Percentiles rank a stretch among this genome's conserved stretches.
These are phyloP conservation scores for Capitulum mitella DNA, from an alignment of 2,888 invertebrate genomes.

Conservation along the genomic window DNA sequence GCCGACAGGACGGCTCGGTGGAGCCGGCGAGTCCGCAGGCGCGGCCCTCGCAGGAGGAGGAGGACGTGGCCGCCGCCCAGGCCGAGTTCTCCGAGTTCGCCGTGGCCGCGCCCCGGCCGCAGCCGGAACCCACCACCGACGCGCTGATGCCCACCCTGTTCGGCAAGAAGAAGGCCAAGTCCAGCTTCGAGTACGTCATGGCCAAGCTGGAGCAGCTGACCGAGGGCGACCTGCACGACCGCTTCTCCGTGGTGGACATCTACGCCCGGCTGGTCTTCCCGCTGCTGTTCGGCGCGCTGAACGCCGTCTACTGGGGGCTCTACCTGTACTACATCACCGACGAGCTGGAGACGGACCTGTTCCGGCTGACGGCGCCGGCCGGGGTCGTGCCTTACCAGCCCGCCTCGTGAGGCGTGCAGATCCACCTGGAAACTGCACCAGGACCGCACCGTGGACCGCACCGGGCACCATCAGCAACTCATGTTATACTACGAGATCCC, in stretches of 20 bases:
- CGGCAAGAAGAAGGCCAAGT: not conserved
- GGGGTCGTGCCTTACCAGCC: not conserved
- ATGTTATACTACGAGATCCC: too few relatives aligned
- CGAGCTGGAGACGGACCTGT: conserved; percentile 29
- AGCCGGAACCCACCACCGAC: conserved; percentile 29
- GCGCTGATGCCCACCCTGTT: conserved; percentile 31
- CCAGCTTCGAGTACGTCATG: conserved; percentile 30
- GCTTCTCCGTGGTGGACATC: conserved; percentile 35
- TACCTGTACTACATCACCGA: conserved; percentile 36
- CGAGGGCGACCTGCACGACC: conserved; percentile 35
- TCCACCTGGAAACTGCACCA: too few relatives aligned
- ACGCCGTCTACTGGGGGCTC: conserved; percentile 34
- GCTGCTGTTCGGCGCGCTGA: conserved; percentile 33
- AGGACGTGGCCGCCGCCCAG: conserved; percentile 31
- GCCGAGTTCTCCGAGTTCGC: conserved; percentile 17
- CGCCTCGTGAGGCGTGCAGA: not conserved
- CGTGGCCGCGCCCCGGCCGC: conserved; percentile 28
- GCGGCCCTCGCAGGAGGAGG: not conserved
- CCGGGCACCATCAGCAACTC: too few relatives aligned
- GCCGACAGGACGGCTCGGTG: conserved; percentile 26
- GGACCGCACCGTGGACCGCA: too few relatives aligned
- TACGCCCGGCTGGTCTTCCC: conserved; percentile 35
- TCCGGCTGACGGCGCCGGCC: not conserved
- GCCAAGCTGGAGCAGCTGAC: conserved; percentile 33
- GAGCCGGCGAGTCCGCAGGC: conserved; percentile 2